Evolutionary conservation across 1,140 invertebrate species (phyloP).

Genomic region (Dolichoris vasculosae): DNA sequence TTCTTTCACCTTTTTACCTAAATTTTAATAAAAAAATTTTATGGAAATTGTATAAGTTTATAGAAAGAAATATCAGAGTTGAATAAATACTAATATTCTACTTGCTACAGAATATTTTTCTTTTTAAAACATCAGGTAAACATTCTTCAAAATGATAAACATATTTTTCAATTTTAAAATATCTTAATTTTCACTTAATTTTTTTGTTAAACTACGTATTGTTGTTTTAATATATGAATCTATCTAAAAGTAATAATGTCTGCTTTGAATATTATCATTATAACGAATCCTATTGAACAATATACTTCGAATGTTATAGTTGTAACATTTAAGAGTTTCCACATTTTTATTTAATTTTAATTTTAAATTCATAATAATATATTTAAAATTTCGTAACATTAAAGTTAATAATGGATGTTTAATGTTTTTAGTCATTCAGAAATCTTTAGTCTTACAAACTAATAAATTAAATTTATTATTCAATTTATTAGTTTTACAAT

Average conservation of each 20-base stretch:
- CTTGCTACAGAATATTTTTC: too few relatives aligned
- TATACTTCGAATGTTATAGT: too few relatives aligned
- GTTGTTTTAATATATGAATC: background rate
- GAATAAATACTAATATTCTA: too few relatives aligned
- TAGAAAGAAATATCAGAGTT: too few relatives aligned
- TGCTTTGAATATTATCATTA: background rate
- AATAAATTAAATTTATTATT: conserved; percentile 40
- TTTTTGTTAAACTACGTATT: background rate
- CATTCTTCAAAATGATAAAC: too few relatives aligned
- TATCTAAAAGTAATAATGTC: background rate
- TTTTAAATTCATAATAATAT: background rate
- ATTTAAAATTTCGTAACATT: background rate
- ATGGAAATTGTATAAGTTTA: too few relatives aligned
- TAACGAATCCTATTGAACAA: background rate
- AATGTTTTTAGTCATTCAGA: too few relatives aligned
- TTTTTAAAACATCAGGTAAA: too few relatives aligned
- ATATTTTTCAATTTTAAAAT: too few relatives aligned
- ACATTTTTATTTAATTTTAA: background rate
- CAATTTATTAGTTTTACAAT: conserved; percentile 37
- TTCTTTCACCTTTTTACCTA: too few relatives aligned
- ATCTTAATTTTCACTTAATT: too few relatives aligned
- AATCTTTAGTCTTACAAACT: conserved; percentile 1
- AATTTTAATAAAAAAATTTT: too few relatives aligned
- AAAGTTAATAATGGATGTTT: background rate
- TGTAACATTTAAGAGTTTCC: background rate